A percentile compares a stretch with the other conserved stretches of the same genome.
These are phyloP conservation scores for Adelognathus sp. DNA, from an alignment of 2,888 invertebrate species.

Conservation along the genomic window DNA sequence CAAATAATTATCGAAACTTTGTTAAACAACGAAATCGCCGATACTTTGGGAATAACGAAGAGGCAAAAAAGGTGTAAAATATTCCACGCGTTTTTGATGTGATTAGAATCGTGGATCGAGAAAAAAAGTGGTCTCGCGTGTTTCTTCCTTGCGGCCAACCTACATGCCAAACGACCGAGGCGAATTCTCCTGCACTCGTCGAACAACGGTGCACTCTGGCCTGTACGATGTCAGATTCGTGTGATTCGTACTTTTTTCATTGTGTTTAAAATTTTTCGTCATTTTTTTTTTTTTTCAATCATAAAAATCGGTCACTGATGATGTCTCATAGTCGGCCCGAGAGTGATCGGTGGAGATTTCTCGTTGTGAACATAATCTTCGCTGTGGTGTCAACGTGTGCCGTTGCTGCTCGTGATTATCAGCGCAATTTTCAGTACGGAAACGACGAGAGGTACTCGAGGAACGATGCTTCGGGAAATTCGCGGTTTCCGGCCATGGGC, in stretches of 20 bases:
- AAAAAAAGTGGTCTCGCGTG: constrained; percentile 1
- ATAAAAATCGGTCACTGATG: not conserved
- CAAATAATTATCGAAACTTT: not conserved
- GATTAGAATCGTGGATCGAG: not conserved
- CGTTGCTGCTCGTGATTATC: constrained; percentile 9
- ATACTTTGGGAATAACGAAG: too few relatives aligned
- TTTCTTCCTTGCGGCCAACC: not conserved
- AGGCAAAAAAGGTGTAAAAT: not conserved
- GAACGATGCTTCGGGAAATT: constrained; percentile 3
- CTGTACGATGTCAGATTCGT: not conserved
- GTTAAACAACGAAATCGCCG: too few relatives aligned
- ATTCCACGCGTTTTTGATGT: not conserved
- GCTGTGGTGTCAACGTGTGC: not conserved
- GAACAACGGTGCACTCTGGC: not conserved
- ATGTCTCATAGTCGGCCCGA: not conserved
- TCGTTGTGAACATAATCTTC: not conserved
- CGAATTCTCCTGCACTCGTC: not conserved
- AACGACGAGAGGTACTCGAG: not conserved
- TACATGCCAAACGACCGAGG: constrained; percentile 14
- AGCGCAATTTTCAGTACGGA: not conserved
- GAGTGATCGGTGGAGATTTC: not conserved
- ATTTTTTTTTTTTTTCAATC: not conserved
- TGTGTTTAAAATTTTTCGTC: not conserved
- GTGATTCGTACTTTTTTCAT: not conserved
- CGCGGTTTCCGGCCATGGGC: constrained; percentile 23